Conservation (phyloP, 2,797 vertebrate species). For the Otolemur crassicaudatus region DNA sequence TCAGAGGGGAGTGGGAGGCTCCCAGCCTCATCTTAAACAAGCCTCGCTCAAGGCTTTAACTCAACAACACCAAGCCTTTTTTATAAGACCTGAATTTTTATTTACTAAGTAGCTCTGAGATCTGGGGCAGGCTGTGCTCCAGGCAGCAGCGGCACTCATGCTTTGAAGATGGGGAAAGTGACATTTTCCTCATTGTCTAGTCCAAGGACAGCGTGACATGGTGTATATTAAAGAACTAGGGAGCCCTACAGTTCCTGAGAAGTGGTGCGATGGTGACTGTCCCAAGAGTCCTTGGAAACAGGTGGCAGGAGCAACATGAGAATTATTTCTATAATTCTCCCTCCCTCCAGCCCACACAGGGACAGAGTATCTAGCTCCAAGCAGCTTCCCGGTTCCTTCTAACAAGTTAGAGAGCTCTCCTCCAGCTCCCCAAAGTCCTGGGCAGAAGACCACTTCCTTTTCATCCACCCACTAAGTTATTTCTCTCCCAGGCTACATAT, state of each 20-base stretch:
- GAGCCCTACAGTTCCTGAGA: not conserved
- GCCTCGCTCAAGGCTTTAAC: not conserved
- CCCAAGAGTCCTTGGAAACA: not conserved
- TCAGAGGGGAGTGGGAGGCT: no score
- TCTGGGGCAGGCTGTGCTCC: not conserved
- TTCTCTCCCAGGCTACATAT: not conserved
- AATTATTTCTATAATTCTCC: not conserved
- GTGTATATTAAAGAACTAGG: rapidly evolving
- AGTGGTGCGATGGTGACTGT: not conserved
- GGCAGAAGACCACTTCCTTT: not conserved
- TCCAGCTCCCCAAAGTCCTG: rapidly evolving
- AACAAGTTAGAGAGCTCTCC: not conserved
- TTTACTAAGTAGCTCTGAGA: not conserved
- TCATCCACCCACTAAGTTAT: no score
- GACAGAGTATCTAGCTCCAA: not conserved
- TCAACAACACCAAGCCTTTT: not conserved
- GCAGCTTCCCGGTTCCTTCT: not conserved
- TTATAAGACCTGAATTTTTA: not conserved
- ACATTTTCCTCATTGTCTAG: not conserved
- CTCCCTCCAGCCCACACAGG: not conserved
- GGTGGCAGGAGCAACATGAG: not conserved
- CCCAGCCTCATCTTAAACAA: not conserved
- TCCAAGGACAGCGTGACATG: not conserved
- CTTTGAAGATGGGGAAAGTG: not conserved
- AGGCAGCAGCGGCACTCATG: not conserved